Base-by-base conservation (phyloP, 2,888 invertebrate genomes). In the Rhingia rostrata region DNA sequence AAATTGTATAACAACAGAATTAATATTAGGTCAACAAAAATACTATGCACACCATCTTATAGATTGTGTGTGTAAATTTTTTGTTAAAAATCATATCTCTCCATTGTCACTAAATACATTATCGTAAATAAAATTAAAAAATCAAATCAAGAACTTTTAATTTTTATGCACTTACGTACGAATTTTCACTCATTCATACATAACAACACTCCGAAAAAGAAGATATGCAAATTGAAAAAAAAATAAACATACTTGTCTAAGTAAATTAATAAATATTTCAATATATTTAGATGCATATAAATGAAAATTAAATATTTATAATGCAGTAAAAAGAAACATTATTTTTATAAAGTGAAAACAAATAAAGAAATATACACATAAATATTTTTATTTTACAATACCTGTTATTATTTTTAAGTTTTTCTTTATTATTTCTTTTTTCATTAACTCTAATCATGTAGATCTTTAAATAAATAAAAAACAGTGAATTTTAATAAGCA, bases 311-410 rank as follows among this genome's bases (percentile, higher is more conserved):
- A 67, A 60, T 67, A 22, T 75, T 67, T 35, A 75, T 53, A 66
- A n/a, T 43, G 39, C 43, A 69, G 63, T 69, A 69, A 61, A 63
- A 73, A n/a, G n/a, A 32, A 69, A 78, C 41, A 83, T 83, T 83
- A 83, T 83, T 83, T 83, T 83, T 83, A 63, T 83, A 83, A 72
- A 83, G 32, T 22, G 6, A 37, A 73, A 61, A 64, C 39, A 5
- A 53, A 39, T 10, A 58, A 12, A 43, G 22, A 67, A 43, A 72
- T 14, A 53, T 41, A 5, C 30, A 53, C 12, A 41, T 6, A 37
- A 35, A 32, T 61, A 14, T 53, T 53, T 53, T 61, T 0, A 37
- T 61, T 70, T 61, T 22, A 33, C 33, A 51, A 37, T 22, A 22
- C 9, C 10, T 43, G 2, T 45, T 54, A 54, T 43, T 2, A 54